A percentile compares a stretch with the other conserved stretches of the same genome.
These are phyloP conservation scores for Rhyacophila evoluta DNA, from an alignment of 2,888 invertebrate species.

Conservation along the genomic window DNA sequence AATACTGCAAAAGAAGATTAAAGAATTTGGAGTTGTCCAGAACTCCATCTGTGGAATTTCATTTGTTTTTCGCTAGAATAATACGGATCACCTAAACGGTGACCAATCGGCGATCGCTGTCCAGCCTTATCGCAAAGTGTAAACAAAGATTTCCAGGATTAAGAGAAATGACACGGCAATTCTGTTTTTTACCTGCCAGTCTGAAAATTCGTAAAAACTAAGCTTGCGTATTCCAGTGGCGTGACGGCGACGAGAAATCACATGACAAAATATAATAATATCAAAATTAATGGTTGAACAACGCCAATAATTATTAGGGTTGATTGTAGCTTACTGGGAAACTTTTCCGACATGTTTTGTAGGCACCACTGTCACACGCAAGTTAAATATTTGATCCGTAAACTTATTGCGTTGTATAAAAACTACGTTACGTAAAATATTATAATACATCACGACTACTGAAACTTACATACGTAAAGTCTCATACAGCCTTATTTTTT, in stretches of 20 bases:
- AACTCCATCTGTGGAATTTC: not conserved
- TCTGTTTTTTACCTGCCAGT: not conserved
- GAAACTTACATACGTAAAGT: no score
- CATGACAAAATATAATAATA: not conserved
- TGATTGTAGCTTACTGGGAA: not conserved
- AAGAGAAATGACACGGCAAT: not conserved
- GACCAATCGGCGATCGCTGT: not conserved
- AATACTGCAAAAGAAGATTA: not conserved
- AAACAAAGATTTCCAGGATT: slow-evolving; percentile 21
- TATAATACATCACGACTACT: no score
- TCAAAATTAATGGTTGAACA: not conserved
- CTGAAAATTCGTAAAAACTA: not conserved
- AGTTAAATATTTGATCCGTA: not conserved
- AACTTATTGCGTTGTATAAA: no score
- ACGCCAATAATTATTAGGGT: not conserved
- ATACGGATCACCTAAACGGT: not conserved
- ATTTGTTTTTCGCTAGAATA: not conserved
- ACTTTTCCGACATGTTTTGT: not conserved
- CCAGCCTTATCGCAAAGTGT: slow-evolving; percentile 3
- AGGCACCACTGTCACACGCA: not conserved
- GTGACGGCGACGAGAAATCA: not conserved
- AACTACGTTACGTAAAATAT: no score
- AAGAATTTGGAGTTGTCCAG: not conserved
- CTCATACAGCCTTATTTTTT: no score
- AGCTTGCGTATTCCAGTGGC: not conserved